Base-by-base conservation (phyloP, 2,888 invertebrate species). In the Patella depressa region DNA sequence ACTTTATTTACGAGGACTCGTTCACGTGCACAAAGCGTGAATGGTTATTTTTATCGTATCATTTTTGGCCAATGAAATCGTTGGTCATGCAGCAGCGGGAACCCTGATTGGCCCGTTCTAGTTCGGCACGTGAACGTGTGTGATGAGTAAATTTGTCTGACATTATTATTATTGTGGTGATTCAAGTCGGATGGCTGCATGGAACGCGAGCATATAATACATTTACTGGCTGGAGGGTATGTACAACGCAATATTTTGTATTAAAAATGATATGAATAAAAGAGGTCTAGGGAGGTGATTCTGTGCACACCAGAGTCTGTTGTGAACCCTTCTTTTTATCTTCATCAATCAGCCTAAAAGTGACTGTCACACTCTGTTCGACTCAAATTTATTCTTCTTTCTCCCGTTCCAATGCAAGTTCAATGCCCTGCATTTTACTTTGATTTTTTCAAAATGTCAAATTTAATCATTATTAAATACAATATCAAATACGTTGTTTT, bases 161-260 rank as follows among this genome's bases (percentile, higher is more conserved):
- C 79, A 80, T 55, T 71, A 72, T 24, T 73, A 71, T 69, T 73
- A 71, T 79, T 76, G 82, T 79, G 72, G 74, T 78, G 74, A 78
- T 78, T 79, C 74, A 78, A 79, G 73, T 74, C 74, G 79, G 45
- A 79, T 74, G 59, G 70, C 76, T 75, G 77, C 80, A 83, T 83
- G 83, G 83, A 83, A 81, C 79, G 53, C 69, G 59, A 78, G 74
- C 79, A 85, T 85, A 94, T 97, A 88, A 97, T 97, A 93, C 97
- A 98, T 93, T 95, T 98, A 90, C 93, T 97, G 89, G 97, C 97
- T 92, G 98, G 98, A 94, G 97, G 97, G 98, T 98, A 94, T 94
- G 96, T 94, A 85, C 84, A 71, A 80, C 17, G 24, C n/a, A 24
- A 74, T 71, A 53, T 59, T 71, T 19, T 45, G 79, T 76, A 70